Conservation (phyloP, 2,113 vertebrate species). For the Atherinomorus stipes region DNA sequence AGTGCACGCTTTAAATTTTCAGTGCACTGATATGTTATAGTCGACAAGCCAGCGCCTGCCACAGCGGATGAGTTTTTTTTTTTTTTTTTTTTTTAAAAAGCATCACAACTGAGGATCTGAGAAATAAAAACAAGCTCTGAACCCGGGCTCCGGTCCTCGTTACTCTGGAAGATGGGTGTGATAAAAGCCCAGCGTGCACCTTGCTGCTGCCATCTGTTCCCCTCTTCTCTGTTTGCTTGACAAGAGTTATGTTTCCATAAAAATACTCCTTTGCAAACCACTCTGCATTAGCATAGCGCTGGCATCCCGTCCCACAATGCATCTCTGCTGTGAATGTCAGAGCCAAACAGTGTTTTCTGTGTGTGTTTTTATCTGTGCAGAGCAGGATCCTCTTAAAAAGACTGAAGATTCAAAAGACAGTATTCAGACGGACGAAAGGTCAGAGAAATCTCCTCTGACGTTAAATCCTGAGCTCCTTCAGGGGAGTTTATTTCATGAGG, state of each 20-base stretch:
- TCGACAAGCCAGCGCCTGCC: slow-evolving; percentile 14
- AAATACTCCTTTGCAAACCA: slow-evolving; percentile 49
- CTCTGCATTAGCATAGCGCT: slow-evolving; percentile 18
- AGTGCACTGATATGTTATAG: slow-evolving; percentile 6
- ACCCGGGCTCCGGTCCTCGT: slow-evolving; percentile 43
- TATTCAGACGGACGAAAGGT: slow-evolving; percentile 31
- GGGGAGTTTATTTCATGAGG: slow-evolving; percentile 25
- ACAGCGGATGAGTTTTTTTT: slow-evolving; percentile 34
- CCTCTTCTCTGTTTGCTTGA: slow-evolving; percentile 45
- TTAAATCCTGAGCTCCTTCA: slow-evolving; percentile 30
- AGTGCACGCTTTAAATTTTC: slow-evolving; percentile 24
- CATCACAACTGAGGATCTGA: slow-evolving; percentile 14
- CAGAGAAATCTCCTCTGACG: slow-evolving; percentile 31
- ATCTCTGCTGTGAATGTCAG: slow-evolving; percentile 13
- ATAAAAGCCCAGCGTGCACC: slow-evolving; percentile 54
- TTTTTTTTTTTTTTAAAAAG: slow-evolving; percentile 20
- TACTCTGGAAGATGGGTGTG: slow-evolving; percentile 50
- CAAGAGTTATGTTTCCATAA: slow-evolving; percentile 60
- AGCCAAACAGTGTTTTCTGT: slow-evolving; percentile 7
- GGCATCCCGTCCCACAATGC: slow-evolving; percentile 16
- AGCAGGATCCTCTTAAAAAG: neutral
- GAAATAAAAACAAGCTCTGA: slow-evolving; percentile 21
- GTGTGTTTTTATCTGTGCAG: slow-evolving; percentile 21
- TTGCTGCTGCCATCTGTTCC: slow-evolving; percentile 71
- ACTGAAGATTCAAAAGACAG: slow-evolving; percentile 28